Evolutionary conservation across 1,140 invertebrate genomes (phyloP), one percentile per base, ranked within the genome.

Genomic region (Neelides sp.): DNA sequence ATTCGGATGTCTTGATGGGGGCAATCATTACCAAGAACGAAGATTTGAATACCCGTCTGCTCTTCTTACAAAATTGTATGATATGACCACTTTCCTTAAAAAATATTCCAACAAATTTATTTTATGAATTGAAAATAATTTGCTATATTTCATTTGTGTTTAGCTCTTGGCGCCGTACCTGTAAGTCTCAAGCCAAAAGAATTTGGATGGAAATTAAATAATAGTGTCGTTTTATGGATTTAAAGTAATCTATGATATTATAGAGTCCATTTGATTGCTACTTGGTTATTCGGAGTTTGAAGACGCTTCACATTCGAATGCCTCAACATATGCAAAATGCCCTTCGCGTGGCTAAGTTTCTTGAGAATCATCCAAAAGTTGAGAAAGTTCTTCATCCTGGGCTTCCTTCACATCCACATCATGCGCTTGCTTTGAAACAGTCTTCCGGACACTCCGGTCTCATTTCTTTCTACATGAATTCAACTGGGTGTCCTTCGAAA

Each of bases 1-100:
- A 98, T 68, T 84, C 87, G 1, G 95, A 99, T 73, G 84, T 96
- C 36, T 81, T 98, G 1, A 98, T 98, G 95, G 95, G 95, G 3
- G 82, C 85, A 7, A 75, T 83, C 5, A 74, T 84, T 23, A 76
- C 80, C 3, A 90, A 79, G 55, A 73, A 79, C 62, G 76, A 84
- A 45, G 78, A 78, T 39, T 61, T 95, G 0, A 76, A 78, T 58
- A 64, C 82, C 22, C 75, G 74, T 64, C 65, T 98, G 12, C 74
- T 78, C 55, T 96, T 85, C 68, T 68, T 92, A 45, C 93, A 98
- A 76, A 93, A 95, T 66, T 75, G 88, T 91, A 73, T 69, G 26
- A 3, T 13, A 15, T 34, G 13, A 7, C 13, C 8, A 39, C 26
- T n/a, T 4, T 47, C 13, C 17, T 39, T 12, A 8, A 8, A 12